Evolutionary conservation across 2,113 vertebrate species (phyloP), one percentile per base, ranked within the genome.

Genomic region (Nesospiza acunhae): DNA sequence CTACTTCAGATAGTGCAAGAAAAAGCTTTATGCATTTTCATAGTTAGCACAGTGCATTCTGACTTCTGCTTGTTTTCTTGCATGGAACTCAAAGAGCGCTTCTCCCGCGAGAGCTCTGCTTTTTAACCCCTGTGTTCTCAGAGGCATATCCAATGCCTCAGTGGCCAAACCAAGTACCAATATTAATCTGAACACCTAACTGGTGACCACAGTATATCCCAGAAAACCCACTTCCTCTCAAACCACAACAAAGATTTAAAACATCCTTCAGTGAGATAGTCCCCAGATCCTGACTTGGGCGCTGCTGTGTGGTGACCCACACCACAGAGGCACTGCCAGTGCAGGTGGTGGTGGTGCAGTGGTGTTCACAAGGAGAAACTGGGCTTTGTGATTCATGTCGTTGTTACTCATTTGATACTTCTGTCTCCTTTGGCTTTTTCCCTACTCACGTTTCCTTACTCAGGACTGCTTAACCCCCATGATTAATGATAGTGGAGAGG

Each of bases 381-480:
- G 13, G 31, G 22, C 42, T 70, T 82, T 59, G 39, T 67, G 52
- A 13, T 72, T 49, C 4, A 11, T 84, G 46, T 11, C 10, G 0
- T 53, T 31, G 28, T 22, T 66, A 39, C n/a, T 84, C 44, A 42
- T n/a, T 58, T 67, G 31, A 46, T 55, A 19, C 33, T 80, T 50
- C 28, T 66, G 14, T 69, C 46, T 78, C 41, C n/a, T 88, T 55
- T 63, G 49, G n/a, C 11, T 11, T 27, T 79, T 69, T 39, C 55
- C 42, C 5, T 63, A 3, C 55, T 73, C 26, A 11, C 19, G 15
- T 37, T 64, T 37, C 18, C 18, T 31, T 67, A 47, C 62, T 72
- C 33, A 62, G 21, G 10, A 19, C 35, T 50, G n/a, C 20, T 63
- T 84, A 50, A 15, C 33, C 6, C 9, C 3, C 0, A 0, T 31